Base-by-base conservation (phyloP, 2,797 vertebrate species). In the Gymnopithys bicolor region DNA sequence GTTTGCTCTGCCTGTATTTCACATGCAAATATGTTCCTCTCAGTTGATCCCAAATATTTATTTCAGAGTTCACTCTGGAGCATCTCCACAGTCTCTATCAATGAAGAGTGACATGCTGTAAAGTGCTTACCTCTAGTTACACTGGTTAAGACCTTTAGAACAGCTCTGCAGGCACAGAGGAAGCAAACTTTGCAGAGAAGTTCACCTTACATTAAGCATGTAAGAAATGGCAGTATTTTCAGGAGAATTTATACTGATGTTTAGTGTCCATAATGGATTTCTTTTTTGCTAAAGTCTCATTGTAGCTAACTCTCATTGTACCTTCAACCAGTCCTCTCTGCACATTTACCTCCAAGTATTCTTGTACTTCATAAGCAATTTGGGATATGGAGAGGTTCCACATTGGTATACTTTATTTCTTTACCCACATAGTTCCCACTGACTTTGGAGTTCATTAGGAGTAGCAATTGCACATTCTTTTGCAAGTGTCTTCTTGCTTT, bases 1-100 rank as follows among this genome's bases (percentile, higher is more conserved):
- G n/a, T 90, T 88, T 66, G 41, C 46, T 86, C 51, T 88, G 81
- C 22, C 59, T 76, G 37, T 66, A 76, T 78, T 94, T 92, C 70
- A 55, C 25, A 11, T 0, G 3, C 55, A 84, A 90, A 84, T 66
- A 51, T 41, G 41, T 76, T 85, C 25, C 48, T 63, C 32, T 67
- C 33, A 41, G 59, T 52, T 77, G 81, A 90, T 82, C 39, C 52
- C 53, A 66, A 79, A 59, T 74, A 76, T 73, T 87, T 76, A 63
- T 28, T 76, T 92, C 77, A 69, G 58, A 24, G 43, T 78, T 94
- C 56, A 51, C 27, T 79, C 59, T 82, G 90, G 64, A 94, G 67
- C 39, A 93, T 48, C 43, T 90, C 63, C 56, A 41, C 13, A 13
- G 24, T 49, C 30, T 82, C 63, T 79, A 39, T 80, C 45, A 58